Evolutionary conservation across 2,888 invertebrate genomes (phyloP).

Genomic region (Apeira syringaria): DNA sequence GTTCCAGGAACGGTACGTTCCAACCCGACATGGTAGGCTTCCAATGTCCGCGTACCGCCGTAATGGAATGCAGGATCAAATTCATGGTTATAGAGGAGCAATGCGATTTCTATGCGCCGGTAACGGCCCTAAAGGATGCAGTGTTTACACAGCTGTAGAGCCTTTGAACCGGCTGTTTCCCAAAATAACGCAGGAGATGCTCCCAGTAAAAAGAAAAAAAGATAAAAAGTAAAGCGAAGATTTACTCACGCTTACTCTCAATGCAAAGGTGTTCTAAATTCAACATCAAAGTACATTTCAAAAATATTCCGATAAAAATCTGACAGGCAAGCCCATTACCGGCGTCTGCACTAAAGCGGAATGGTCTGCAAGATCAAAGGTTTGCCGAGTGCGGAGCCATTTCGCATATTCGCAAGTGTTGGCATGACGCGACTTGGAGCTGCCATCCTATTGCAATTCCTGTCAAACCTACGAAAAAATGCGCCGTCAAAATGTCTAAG

Average conservation of each 20-base stretch:
- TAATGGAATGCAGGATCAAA: conserved; percentile 74
- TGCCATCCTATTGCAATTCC: conserved; percentile 52
- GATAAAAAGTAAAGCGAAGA: conserved; percentile 42
- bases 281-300: no score
- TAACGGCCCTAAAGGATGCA: conserved; percentile 33
- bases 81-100: conserved; percentile 71
- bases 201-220: conserved; percentile 55
- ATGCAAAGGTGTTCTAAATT: no score
- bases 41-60: conserved; percentile 64
- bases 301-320: no score
- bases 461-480: conserved; percentile 67
- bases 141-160: conserved; percentile 57
- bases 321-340: conserved; percentile 65
- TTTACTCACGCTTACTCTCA: no score
- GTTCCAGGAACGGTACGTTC: conserved; percentile 80
- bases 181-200: conserved; percentile 61
- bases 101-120: conserved; percentile 59
- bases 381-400: conserved; percentile 65
- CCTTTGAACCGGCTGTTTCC: conserved; percentile 55
- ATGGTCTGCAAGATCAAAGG: conserved; percentile 72
- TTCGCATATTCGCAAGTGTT: conserved; percentile 66
- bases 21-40: conserved; percentile 66
- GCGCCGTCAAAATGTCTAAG: conserved; percentile 49
- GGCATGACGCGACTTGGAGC: conserved; percentile 55
- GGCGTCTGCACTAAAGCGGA: conserved; percentile 67